Evolutionary conservation across 2,113 vertebrate species (phyloP).

Genomic region (Rana temporaria): DNA sequence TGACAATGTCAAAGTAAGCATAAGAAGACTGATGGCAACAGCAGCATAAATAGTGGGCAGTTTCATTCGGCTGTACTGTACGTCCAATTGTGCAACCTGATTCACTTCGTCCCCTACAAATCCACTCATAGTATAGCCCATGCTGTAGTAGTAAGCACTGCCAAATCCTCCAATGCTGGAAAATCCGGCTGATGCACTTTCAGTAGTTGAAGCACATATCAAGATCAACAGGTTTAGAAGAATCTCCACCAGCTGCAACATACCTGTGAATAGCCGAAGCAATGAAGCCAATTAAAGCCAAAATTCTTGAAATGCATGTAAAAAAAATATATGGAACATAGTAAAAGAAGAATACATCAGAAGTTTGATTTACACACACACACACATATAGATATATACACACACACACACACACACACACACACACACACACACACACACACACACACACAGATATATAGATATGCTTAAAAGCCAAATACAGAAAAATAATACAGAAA

Average conservation of each 20-base stretch:
- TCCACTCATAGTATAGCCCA: slow-evolving; percentile 52
- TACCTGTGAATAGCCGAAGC: slow-evolving; percentile 45
- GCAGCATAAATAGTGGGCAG: slow-evolving; percentile 53
- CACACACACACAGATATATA: too few relatives aligned
- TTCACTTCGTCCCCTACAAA: slow-evolving; percentile 52
- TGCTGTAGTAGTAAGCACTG: slow-evolving; percentile 42
- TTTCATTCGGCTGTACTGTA: slow-evolving; percentile 47
- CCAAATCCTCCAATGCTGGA: slow-evolving; percentile 48
- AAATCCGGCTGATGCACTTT: slow-evolving; percentile 56
- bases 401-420: too few relatives aligned
- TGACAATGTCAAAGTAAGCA: slow-evolving; percentile 41
- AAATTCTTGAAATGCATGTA: background rate
- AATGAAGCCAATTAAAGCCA: slow-evolving; percentile 20
- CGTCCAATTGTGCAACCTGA: slow-evolving; percentile 40
- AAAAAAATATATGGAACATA: too few relatives aligned
- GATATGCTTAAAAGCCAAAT: too few relatives aligned
- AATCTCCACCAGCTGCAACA: slow-evolving; percentile 54
- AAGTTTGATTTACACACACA: too few relatives aligned
- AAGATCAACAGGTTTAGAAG: slow-evolving; percentile 48
- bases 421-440: too few relatives aligned
- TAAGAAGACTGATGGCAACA: slow-evolving; percentile 41
- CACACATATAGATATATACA: too few relatives aligned
- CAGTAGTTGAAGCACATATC: slow-evolving; percentile 49
- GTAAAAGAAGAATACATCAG: too few relatives aligned
- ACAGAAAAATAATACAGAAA: too few relatives aligned